Evolutionary conservation across 2,797 vertebrate species (phyloP).

Genomic region (Sparus aurata): DNA sequence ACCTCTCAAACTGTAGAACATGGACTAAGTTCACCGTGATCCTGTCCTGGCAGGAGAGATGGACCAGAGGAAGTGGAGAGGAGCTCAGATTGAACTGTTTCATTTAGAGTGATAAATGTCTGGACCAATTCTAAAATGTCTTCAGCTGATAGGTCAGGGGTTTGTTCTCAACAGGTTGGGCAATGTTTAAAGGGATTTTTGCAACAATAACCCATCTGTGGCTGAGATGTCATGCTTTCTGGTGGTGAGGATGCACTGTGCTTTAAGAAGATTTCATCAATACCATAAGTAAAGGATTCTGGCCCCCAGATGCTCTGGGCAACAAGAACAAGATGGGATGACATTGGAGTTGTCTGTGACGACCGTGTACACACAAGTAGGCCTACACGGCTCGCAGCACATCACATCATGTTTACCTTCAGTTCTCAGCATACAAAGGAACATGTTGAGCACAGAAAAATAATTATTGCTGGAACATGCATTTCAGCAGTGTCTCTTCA

Average conservation of each 20-base stretch:
- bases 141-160: not conserved
- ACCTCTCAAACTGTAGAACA: constrained; percentile 35
- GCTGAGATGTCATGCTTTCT: not conserved
- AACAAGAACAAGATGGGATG: not conserved
- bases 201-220: not conserved
- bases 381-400: no score
- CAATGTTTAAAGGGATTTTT: not conserved
- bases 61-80: not conserved
- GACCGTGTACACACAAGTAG: no score
- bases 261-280: not conserved
- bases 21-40: constrained; percentile 34
- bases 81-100: constrained; percentile 8
- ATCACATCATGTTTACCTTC: no score
- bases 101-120: not conserved
- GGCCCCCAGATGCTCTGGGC: not conserved
- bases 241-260: not conserved
- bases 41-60: not conserved
- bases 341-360: no score
- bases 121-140: not conserved
- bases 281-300: not conserved
- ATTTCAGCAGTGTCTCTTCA: no score
- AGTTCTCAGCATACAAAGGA: no score
- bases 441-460: no score
- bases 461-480: no score
- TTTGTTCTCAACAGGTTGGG: not conserved